Percentiles rank a stretch among this genome's conserved stretches.
These are phyloP conservation scores for Micrasema minimum DNA, from an alignment of 1,140 invertebrate genomes.

Conservation along the genomic window DNA sequence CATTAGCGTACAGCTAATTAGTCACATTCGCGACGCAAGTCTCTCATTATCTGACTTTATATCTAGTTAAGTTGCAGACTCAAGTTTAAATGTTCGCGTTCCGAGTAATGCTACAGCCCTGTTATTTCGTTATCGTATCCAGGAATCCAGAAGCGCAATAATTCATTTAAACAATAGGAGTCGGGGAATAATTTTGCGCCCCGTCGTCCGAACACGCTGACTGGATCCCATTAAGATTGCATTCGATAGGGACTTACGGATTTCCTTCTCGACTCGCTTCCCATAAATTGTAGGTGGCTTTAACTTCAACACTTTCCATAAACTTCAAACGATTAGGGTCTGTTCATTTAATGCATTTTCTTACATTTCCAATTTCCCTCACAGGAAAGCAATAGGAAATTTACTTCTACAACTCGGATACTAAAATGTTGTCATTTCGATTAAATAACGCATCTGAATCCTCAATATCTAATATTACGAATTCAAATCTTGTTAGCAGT, in stretches of 20 bases:
- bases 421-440: too few relatives aligned
- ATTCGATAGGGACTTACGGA: slow-evolving; percentile 16
- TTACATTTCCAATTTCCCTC: too few relatives aligned
- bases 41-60: not conserved
- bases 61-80: too few relatives aligned
- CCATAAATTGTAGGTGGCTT: slow-evolving; percentile 25
- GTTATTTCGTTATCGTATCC: slow-evolving; percentile 1
- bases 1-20: slow-evolving; percentile 17
- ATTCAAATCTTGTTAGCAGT: too few relatives aligned
- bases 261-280: slow-evolving; percentile 1
- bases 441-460: too few relatives aligned
- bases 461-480: too few relatives aligned
- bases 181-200: slow-evolving; percentile 6
- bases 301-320: slow-evolving; percentile 17
- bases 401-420: too few relatives aligned
- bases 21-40: slow-evolving; percentile 16
- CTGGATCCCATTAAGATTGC: slow-evolving; percentile 11
- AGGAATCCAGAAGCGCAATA: slow-evolving; percentile 10
- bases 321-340: slow-evolving; percentile 10
- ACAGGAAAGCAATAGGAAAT: too few relatives aligned
- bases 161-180: slow-evolving; percentile 12
- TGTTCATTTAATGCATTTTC: slow-evolving; percentile 6
- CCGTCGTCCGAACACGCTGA: slow-evolving; percentile 16
- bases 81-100: too few relatives aligned
- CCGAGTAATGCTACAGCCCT: too few relatives aligned